These are phyloP conservation scores for Pogonocichla stellata DNA, from an alignment of 2,113 vertebrate species.

Conservation along the genomic window DNA sequence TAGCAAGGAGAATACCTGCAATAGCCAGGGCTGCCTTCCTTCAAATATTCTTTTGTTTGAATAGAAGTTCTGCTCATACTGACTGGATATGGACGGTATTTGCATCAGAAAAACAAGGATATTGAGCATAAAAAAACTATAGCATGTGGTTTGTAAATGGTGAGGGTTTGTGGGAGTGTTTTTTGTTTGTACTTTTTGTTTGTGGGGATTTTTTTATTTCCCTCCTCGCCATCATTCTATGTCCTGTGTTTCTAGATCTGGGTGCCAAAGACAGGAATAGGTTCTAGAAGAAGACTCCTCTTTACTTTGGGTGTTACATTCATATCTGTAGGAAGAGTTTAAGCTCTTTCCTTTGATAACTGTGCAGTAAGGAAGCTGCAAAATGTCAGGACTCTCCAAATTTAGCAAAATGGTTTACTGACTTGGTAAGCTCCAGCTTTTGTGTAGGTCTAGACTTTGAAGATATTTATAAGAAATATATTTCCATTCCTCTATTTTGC, in stretches of 20 bases:
- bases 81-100: not conserved
- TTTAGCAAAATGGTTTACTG: not conserved
- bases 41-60: not conserved
- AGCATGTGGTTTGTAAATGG: not conserved
- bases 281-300: not conserved
- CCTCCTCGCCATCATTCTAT: not conserved
- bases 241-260: not conserved
- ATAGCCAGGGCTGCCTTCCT: not conserved
- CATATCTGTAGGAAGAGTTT: not conserved
- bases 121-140: not conserved
- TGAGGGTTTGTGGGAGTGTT: rapidly evolving
- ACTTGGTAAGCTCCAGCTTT: not conserved
- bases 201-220: not conserved
- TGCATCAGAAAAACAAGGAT: not conserved
- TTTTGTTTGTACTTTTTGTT: not conserved
- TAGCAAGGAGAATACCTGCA: not conserved
- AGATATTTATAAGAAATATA: not conserved
- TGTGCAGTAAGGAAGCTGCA: not conserved
- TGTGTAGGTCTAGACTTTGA: not conserved
- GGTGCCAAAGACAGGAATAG: not conserved
- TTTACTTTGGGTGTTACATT: not conserved
- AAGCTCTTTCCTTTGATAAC: not conserved
- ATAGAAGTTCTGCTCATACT: not conserved
- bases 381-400: not conserved
- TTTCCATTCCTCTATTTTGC: not conserved